phyloP scores from a whole-genome alignment of 2,797 vertebrate species.

The Leptodactylus fallax region DNA sequence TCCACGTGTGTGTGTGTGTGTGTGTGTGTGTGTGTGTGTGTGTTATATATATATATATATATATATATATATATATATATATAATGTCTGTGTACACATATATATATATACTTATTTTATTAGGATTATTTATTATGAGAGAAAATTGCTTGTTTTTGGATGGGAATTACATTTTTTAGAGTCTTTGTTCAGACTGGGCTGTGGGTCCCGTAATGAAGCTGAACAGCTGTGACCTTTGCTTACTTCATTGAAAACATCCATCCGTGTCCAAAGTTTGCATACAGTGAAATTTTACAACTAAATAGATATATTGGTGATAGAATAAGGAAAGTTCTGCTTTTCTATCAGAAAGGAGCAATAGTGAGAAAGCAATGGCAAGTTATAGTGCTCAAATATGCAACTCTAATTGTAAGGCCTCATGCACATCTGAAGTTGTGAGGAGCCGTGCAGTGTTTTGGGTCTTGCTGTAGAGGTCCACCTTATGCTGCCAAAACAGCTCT shows the following conservation, averaged over 20 bases:
- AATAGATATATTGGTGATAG: neutral
- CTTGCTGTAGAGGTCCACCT: too few relatives aligned
- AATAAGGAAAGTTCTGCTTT: neutral
- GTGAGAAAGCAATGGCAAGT: neutral
- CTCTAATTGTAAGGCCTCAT: neutral
- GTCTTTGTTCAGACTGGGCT: neutral
- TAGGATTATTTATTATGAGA: neutral
- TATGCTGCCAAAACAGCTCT: too few relatives aligned
- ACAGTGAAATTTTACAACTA: neutral
- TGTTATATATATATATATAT: too few relatives aligned
- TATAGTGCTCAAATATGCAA: neutral
- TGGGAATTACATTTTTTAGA: neutral
- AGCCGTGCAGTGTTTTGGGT: too few relatives aligned
- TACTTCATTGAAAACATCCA: neutral
- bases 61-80: too few relatives aligned
- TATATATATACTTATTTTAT: neutral
- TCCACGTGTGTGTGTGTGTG: too few relatives aligned
- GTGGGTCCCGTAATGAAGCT: neutral
- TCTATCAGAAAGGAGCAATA: neutral
- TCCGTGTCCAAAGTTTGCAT: constrained; percentile 7
- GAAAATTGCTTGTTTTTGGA: neutral
- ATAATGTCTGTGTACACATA: neutral
- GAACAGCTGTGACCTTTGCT: constrained; percentile 27
- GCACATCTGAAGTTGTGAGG: too few relatives aligned
- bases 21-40: too few relatives aligned